phyloP scores from a whole-genome alignment of 2,797 vertebrate genomes.

The Periparus ater region DNA sequence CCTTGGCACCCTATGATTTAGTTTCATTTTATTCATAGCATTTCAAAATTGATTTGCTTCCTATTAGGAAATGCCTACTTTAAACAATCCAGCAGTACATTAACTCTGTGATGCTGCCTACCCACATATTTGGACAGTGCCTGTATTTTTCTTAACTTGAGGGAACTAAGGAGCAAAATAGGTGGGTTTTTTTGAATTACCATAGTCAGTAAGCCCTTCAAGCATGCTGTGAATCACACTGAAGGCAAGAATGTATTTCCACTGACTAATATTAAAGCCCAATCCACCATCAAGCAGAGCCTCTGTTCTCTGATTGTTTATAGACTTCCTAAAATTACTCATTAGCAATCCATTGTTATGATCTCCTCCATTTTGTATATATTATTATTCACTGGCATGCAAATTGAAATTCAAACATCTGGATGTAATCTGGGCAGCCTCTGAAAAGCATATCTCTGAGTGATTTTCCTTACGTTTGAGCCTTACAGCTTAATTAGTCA shows the following conservation, averaged over 20 bases:
- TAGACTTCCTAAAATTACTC: constrained; percentile 56
- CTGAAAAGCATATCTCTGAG: constrained; percentile 34
- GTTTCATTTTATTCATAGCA: background rate
- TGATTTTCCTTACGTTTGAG: constrained; percentile 20
- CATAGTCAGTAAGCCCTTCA: background rate
- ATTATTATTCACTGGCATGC: constrained; percentile 50
- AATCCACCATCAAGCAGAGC: background rate
- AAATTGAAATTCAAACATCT: constrained; percentile 58
- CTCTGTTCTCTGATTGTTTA: constrained; percentile 31
- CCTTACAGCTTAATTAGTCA: constrained; percentile 34
- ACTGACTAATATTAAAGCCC: background rate
- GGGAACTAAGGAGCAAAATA: background rate
- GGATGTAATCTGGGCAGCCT: constrained; percentile 53
- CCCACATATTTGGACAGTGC: background rate
- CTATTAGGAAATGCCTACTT: background rate
- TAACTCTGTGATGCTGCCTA: background rate
- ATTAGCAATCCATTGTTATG: constrained; percentile 61
- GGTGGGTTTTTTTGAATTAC: background rate
- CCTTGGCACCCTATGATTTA: background rate
- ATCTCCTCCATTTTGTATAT: constrained; percentile 57
- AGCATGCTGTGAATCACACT: background rate
- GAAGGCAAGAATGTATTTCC: background rate
- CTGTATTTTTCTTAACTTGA: background rate
- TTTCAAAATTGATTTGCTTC: background rate
- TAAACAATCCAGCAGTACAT: background rate